Base-by-base conservation (phyloP, 1,140 invertebrate species). In the Archivesica marissinica region DNA sequence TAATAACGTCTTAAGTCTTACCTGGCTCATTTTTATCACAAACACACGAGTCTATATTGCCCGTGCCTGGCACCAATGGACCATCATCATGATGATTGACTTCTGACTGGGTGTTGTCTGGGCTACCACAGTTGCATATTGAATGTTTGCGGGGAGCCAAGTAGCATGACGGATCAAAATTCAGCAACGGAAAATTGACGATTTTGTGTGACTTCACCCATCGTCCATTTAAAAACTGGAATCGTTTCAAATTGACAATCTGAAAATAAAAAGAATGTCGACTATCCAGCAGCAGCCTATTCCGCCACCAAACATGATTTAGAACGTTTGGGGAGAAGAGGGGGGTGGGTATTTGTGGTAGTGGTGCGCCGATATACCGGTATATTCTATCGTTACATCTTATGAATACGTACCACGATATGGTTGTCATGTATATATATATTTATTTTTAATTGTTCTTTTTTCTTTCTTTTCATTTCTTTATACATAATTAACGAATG, bases 171-270 rank as follows among this genome's bases (percentile, higher is more conserved):
- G 97, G 97, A 93, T 98, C 97, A 92, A 98, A 98, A 90, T 97
- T 95, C 81, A 96, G 95, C 84, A 96, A 96, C 0, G 97, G 97
- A 92, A 98, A 98, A 90, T 97, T 96, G 0, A 98, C 97, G 56
- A 97, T 97, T 93, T 98, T 98, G 91, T 97, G 97, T 0, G 97
- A 98, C 92, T 98, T 98, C n/a, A 98, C 96, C 97, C 97, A 98
- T 91, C 97, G 96, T 0, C 96, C 96, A 92, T 97, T 97, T 9
- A 97, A 95, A 90, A 96, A 97, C 93, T 98, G 97, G 93, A 98
- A 98, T 38, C 97, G 95, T 92, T 98, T 98, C 75, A 98, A 92
- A 91, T 98, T 97, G 11, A 98, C 96, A 91, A 98, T 97, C 97
- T 98, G 93, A 23, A 95, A 92, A 83, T 47, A 41, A 76, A 54